Percentiles rank a stretch among this genome's conserved stretches.
Evolutionary conservation across 2,113 vertebrate genomes (phyloP).

Genomic region (Laterallus jamaicensis): DNA sequence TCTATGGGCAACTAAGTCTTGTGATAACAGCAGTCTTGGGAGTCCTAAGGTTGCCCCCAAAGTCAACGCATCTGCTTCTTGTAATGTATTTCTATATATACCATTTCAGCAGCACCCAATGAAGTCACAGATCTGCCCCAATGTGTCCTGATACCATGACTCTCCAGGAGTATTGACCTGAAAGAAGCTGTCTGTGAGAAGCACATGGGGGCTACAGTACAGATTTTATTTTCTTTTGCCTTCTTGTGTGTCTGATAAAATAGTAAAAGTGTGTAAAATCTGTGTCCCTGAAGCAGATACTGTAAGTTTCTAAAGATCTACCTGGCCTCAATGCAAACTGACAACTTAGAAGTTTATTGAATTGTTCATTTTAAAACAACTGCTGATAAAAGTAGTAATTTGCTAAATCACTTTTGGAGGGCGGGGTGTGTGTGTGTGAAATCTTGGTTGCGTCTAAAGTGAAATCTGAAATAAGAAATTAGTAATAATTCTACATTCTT

Average conservation of each 20-base stretch:
- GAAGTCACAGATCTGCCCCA: background rate
- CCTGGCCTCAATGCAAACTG: background rate
- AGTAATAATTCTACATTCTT: conserved; percentile 51
- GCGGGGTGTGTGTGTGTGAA: accelerated
- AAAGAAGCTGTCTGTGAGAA: background rate
- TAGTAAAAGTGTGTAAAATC: background rate
- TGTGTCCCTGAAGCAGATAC: background rate
- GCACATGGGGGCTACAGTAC: accelerated
- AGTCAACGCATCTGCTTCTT: accelerated
- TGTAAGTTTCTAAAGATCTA: background rate
- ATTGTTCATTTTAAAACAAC: background rate
- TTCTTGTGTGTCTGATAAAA: background rate
- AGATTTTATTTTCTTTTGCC: background rate
- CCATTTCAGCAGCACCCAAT: background rate
- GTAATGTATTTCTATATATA: background rate
- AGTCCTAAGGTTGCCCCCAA: background rate
- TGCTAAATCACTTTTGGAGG: background rate
- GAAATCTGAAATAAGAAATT: conserved; percentile 35
- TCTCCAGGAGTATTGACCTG: background rate
- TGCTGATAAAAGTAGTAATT: background rate
- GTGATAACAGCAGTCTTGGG: background rate
- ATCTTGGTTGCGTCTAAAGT: background rate
- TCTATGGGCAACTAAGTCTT: background rate
- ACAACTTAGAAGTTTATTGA: background rate
- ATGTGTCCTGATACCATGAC: accelerated